These are phyloP conservation scores for Cephus nigrinus DNA, from an alignment of 2,888 invertebrate genomes.

Conservation along the genomic window DNA sequence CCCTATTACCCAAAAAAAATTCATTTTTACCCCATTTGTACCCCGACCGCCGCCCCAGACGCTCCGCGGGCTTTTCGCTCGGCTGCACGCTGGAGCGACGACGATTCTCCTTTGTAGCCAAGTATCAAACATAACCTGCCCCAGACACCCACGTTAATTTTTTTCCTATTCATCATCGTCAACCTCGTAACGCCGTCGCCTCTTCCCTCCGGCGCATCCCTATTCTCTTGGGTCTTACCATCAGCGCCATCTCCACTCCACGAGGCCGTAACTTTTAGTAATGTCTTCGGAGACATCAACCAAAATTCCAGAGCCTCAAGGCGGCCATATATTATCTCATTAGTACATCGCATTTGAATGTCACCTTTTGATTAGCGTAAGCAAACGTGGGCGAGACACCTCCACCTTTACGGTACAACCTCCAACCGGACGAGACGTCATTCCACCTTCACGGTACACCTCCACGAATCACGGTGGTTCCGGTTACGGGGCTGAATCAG, in stretches of 20 bases:
- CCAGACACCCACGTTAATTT: background rate
- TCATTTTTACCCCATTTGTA: no score
- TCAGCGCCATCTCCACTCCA: background rate
- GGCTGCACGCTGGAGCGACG: background rate
- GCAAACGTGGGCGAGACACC: conserved; percentile 17
- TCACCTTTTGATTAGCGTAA: conserved; percentile 25
- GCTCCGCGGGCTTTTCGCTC: background rate
- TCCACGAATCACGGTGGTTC: background rate
- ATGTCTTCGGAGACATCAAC: background rate
- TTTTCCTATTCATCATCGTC: background rate
- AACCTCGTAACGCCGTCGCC: background rate
- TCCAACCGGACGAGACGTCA: background rate
- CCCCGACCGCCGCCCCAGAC: no score
- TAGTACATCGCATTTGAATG: conserved; percentile 23
- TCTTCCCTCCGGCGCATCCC: background rate
- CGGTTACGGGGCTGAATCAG: background rate
- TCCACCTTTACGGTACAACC: background rate
- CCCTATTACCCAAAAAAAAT: no score
- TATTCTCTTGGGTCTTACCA: background rate
- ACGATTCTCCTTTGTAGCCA: background rate
- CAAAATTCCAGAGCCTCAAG: conserved; percentile 10
- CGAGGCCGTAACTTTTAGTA: background rate
- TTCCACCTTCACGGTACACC: background rate
- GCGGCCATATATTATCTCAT: conserved; percentile 26
- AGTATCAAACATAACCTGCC: background rate